These are phyloP conservation scores for Synodontis membranacea DNA, from an alignment of 2,113 vertebrate species.

Conservation along the genomic window DNA sequence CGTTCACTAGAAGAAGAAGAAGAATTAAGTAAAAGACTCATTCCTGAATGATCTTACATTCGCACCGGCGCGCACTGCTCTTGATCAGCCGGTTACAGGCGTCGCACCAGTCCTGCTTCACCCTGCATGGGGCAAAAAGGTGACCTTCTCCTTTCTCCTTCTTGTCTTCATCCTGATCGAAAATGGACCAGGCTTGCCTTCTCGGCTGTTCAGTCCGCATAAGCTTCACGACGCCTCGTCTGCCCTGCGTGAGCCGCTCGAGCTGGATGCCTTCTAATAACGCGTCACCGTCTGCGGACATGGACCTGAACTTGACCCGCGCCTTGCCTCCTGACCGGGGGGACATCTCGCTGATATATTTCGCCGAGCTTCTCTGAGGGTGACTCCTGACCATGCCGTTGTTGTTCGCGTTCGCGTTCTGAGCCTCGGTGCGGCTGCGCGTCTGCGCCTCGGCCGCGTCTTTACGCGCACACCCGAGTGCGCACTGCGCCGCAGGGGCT, in stretches of 20 bases:
- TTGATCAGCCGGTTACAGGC: conserved; percentile 80
- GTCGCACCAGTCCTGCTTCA: conserved; percentile 83
- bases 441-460: neutral
- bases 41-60: conserved; percentile 76
- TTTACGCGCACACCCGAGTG: neutral
- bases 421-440: conserved; percentile 17
- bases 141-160: conserved; percentile 80
- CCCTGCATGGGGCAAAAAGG: conserved; percentile 69
- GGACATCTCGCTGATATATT: neutral
- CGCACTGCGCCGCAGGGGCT: neutral
- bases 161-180: conserved; percentile 73
- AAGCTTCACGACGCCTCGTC: conserved; percentile 72
- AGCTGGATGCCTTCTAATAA: conserved; percentile 50
- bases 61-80: conserved; percentile 78
- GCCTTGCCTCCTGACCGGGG: neutral
- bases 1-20: neutral
- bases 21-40: conserved; percentile 4
- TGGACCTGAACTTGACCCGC: neutral
- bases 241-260: conserved; percentile 69
- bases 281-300: neutral
- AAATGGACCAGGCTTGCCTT: conserved; percentile 87
- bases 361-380: conserved; percentile 13
- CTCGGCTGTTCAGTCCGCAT: conserved; percentile 70
- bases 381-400: conserved; percentile 21
- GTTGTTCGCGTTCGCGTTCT: conserved; percentile 42